Evolutionary conservation across 2,113 vertebrate species (phyloP).

Genomic region (Daphoenositta chrysoptera): DNA sequence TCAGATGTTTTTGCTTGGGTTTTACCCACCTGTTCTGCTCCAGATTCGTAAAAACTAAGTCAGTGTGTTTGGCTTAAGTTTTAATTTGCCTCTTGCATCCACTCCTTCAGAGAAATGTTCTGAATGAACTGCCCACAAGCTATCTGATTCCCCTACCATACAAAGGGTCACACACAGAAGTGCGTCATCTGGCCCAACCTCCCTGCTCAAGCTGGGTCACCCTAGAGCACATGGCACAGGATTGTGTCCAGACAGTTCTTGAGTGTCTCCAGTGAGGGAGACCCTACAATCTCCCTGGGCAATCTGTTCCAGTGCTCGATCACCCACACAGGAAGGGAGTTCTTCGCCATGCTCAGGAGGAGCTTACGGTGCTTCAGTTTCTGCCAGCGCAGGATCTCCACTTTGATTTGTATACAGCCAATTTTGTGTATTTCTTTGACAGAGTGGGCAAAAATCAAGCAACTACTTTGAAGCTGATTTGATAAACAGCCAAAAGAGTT

Average conservation of each 20-base stretch:
- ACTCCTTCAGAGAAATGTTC: neutral
- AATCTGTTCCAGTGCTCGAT: neutral
- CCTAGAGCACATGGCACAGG: neutral
- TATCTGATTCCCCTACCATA: neutral
- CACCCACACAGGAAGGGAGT: accelerated
- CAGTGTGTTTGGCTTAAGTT: neutral
- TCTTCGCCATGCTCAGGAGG: neutral
- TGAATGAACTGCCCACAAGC: neutral
- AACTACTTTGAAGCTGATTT: neutral
- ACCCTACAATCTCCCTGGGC: neutral
- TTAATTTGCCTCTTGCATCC: neutral
- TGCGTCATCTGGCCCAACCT: neutral
- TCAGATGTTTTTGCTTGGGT: neutral
- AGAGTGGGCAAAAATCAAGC: neutral
- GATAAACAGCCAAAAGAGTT: neutral
- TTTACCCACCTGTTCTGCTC: neutral
- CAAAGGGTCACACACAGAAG: neutral
- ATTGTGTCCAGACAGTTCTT: too few relatives aligned
- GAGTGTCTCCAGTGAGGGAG: neutral
- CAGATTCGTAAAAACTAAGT: neutral
- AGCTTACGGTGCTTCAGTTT: neutral
- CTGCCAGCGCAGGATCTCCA: neutral
- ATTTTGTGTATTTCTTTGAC: neutral
- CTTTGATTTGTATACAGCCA: neutral
- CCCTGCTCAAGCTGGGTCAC: neutral